These are phyloP conservation scores for Aurelia coerulea DNA, from an alignment of 30 jellyfish, hydroid and myxozoan genomes.

Conservation along the genomic window DNA sequence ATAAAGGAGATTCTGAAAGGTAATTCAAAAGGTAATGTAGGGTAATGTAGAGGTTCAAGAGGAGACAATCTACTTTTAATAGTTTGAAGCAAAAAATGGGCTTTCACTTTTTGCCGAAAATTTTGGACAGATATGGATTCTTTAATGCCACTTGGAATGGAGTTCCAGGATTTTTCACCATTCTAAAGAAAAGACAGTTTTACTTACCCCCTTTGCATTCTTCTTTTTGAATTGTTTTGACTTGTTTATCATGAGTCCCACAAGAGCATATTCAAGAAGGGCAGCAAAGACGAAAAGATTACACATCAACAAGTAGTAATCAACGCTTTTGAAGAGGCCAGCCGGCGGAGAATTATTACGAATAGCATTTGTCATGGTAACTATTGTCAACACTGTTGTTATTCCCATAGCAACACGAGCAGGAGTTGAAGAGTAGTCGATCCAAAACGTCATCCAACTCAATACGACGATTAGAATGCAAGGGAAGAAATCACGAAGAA, in stretches of 20 bases:
- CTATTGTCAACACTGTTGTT: conserved; percentile 92
- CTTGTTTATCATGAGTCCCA: conserved; percentile 42
- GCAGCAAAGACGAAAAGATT: conserved; percentile 92
- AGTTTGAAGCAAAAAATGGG: too few species aligned
- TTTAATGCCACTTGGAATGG: too few species aligned
- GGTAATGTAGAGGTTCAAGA: too few species aligned
- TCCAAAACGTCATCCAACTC: conserved; percentile 92
- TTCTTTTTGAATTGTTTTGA: too few species aligned
- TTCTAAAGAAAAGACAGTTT: too few species aligned
- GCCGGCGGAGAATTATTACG: conserved; percentile 84
- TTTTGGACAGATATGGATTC: too few species aligned
- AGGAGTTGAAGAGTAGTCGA: conserved; percentile 78
- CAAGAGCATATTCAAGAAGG: conserved; percentile 83
- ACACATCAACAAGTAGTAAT: conserved; percentile 80
- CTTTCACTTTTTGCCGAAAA: too few species aligned
- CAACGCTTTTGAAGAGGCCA: conserved; percentile 79
- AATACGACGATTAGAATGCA: conserved; percentile 84
- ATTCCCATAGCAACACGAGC: conserved; percentile 96
- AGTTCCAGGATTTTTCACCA: too few species aligned
- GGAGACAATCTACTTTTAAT: too few species aligned
- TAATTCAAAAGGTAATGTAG: too few species aligned
- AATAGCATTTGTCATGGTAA: conserved; percentile 84
- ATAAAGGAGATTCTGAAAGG: too few species aligned
- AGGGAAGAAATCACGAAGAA: conserved; percentile 88
- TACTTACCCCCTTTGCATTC: too few species aligned